A percentile compares a stretch with the other conserved stretches of the same genome.
These are phyloP conservation scores for Thalassoma bifasciatum DNA, from an alignment of 2,113 vertebrate genomes.

Conservation along the genomic window DNA sequence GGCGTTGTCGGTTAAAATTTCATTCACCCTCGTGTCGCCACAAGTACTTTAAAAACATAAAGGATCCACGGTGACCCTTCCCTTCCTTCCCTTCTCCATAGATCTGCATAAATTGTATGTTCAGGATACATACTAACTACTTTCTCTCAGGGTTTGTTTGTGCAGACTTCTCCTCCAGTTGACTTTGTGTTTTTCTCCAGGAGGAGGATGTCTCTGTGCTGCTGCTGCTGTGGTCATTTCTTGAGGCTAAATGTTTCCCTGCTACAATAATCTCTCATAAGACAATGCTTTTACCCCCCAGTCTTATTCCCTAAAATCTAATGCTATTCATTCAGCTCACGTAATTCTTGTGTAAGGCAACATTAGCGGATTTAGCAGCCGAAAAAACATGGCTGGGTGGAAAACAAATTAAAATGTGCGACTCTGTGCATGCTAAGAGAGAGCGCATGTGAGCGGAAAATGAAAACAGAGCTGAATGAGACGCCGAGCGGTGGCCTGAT, in stretches of 20 bases:
- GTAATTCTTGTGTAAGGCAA: constrained; percentile 38
- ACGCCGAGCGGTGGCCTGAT: constrained; percentile 10
- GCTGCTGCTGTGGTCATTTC: neutral
- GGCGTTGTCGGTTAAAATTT: too few species aligned
- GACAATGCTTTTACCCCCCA: constrained; percentile 10
- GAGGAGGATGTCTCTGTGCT: constrained; percentile 8
- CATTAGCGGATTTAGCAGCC: constrained; percentile 25
- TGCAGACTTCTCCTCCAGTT: neutral
- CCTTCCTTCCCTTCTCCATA: too few species aligned
- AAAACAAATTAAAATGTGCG: constrained; percentile 26
- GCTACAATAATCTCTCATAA: constrained; percentile 17
- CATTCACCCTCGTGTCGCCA: too few species aligned
- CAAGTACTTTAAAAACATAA: too few species aligned
- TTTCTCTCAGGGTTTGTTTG: neutral
- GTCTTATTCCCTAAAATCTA: constrained; percentile 28
- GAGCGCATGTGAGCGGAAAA: neutral
- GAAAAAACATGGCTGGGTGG: constrained; percentile 20
- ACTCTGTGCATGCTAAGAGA: neutral
- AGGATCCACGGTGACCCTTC: too few species aligned
- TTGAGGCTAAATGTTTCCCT: constrained; percentile 15
- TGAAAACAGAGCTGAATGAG: constrained; percentile 12
- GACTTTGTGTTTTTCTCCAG: neutral
- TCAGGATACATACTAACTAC: neutral
- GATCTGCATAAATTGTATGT: too few species aligned
- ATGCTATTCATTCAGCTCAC: constrained; percentile 20